Evolutionary conservation across 2,797 vertebrate genomes (phyloP).

Genomic region (Sebastes minor): DNA sequence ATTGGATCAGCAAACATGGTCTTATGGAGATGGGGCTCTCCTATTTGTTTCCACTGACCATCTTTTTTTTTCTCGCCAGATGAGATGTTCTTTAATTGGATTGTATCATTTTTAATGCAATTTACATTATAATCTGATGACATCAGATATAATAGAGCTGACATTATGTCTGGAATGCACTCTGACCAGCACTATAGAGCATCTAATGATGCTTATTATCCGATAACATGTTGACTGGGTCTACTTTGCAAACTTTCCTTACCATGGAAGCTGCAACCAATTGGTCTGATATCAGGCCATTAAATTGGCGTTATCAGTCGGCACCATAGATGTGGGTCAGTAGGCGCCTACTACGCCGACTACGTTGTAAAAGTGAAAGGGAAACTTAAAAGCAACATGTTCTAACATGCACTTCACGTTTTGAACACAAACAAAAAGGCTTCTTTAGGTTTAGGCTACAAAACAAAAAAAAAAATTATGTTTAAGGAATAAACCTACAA

Average conservation of each 20-base stretch:
- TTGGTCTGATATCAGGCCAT: too few relatives aligned
- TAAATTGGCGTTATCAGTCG: too few relatives aligned
- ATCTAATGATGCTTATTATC: conserved; percentile 57
- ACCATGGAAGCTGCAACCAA: not conserved
- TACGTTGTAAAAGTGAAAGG: too few relatives aligned
- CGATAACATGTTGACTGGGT: conserved; percentile 26
- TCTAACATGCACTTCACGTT: too few relatives aligned
- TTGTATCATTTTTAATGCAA: conserved; percentile 50
- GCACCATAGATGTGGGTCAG: too few relatives aligned
- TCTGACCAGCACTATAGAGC: conserved; percentile 36
- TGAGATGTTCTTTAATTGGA: conserved; percentile 60
- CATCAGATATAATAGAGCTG: conserved; percentile 41
- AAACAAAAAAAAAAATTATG: too few relatives aligned
- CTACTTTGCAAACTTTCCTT: conserved; percentile 19
- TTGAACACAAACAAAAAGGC: too few relatives aligned
- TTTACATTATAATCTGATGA: conserved; percentile 56
- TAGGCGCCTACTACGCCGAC: too few relatives aligned
- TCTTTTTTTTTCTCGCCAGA: conserved; percentile 24
- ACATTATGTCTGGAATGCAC: conserved; percentile 55
- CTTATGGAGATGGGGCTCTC: conserved; percentile 43
- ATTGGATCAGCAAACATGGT: conserved; percentile 68
- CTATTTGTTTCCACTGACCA: conserved; percentile 46
- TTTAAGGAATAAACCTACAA: too few relatives aligned
- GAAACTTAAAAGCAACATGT: rapidly evolving
- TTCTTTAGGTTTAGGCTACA: too few relatives aligned